A percentile compares a stretch with the other conserved stretches of the same genome.
These are phyloP conservation scores for Channa striata DNA, from an alignment of 2,797 vertebrate genomes.

Conservation along the genomic window DNA sequence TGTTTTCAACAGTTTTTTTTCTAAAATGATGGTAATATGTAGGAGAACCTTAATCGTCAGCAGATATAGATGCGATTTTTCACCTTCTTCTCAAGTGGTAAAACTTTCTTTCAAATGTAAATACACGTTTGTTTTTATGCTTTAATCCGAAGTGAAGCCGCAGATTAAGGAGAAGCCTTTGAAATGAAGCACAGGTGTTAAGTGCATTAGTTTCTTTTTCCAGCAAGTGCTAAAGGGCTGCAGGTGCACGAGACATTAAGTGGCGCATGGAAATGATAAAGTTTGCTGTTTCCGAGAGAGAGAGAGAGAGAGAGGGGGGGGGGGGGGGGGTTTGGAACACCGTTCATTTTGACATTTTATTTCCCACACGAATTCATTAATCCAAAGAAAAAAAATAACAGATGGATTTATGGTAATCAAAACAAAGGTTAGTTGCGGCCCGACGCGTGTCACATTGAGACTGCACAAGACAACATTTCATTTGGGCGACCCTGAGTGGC, in stretches of 20 bases:
- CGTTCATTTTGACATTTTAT: constrained; percentile 25
- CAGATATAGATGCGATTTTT: too few species aligned
- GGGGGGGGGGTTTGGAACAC: too few species aligned
- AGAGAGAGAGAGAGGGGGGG: not conserved
- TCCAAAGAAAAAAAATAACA: constrained; percentile 17
- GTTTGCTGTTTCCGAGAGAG: not conserved
- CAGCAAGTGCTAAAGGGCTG: not conserved
- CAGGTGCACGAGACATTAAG: not conserved
- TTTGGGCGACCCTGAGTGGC: constrained; percentile 43
- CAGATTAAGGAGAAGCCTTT: not conserved
- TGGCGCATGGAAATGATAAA: not conserved
- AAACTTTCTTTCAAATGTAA: not conserved
- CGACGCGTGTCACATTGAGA: constrained; percentile 37
- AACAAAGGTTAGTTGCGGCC: constrained; percentile 32
- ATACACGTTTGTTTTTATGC: too few species aligned
- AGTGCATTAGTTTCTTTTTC: not conserved
- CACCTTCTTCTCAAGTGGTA: not conserved
- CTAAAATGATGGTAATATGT: not conserved
- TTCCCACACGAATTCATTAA: constrained; percentile 6
- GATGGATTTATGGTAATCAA: constrained; percentile 25
- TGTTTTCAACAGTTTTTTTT: not conserved
- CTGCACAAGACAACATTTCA: constrained; percentile 41
- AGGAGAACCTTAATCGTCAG: not conserved
- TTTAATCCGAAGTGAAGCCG: too few species aligned
- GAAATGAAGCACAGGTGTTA: not conserved